Evolutionary conservation across 2,888 invertebrate species (phyloP).

Genomic region (Drosophila nr. perissopoda): DNA sequence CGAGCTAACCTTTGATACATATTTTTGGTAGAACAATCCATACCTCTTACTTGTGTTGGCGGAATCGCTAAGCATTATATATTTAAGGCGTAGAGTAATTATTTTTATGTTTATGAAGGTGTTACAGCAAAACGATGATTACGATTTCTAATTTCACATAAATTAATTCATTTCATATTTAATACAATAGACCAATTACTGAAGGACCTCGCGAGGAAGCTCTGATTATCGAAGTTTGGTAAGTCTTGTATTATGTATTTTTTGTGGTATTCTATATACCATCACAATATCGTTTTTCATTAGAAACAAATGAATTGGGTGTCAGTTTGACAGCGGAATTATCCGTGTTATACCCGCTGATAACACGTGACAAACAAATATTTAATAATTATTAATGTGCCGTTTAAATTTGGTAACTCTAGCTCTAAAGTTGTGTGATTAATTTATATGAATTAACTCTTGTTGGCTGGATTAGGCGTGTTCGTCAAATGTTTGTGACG

Average conservation of each 20-base stretch:
- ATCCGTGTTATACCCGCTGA: no score
- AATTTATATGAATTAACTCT: no score
- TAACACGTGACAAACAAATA: not conserved
- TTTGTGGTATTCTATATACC: not conserved
- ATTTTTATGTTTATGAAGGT: not conserved
- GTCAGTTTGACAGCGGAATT: not conserved
- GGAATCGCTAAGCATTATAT: not conserved
- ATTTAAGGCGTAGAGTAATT: not conserved
- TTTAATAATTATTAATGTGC: not conserved
- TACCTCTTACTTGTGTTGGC: not conserved
- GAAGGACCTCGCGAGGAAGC: conserved; percentile 90
- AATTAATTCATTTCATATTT: not conserved
- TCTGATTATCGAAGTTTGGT: conserved; percentile 92
- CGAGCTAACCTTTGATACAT: not conserved
- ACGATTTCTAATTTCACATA: not conserved
- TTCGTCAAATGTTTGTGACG: no score
- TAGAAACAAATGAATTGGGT: not conserved
- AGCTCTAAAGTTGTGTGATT: not conserved
- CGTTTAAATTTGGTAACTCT: not conserved
- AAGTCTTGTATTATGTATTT: conserved; percentile 31
- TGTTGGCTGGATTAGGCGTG: not conserved
- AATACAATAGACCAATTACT: conserved; percentile 86
- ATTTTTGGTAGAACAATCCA: not conserved
- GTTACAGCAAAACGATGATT: not conserved
- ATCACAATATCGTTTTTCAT: not conserved